Evolutionary conservation across 2,888 invertebrate genomes (phyloP).

Genomic region (Drosophila antonietae): DNA sequence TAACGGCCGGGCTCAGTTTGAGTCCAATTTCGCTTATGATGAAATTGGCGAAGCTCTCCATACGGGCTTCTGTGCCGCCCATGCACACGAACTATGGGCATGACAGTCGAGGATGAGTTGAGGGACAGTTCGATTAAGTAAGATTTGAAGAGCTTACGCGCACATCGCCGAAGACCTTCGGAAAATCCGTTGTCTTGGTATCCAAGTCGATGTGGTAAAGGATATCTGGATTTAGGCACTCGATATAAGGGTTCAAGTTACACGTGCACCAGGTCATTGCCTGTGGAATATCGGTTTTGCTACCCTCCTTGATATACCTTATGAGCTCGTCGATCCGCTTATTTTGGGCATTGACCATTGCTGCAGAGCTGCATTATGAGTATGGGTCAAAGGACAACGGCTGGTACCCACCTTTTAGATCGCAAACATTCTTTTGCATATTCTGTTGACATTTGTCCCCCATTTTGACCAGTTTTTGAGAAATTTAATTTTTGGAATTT

Average conservation of each 20-base stretch:
- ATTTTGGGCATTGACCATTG: constrained; percentile 52
- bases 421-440: constrained; percentile 26
- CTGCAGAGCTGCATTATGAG: constrained; percentile 17
- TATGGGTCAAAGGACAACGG: background rate
- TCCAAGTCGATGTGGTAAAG: constrained; percentile 94
- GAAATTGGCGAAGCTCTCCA: constrained; percentile 95
- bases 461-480: constrained; percentile 10
- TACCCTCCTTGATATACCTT: constrained; percentile 38
- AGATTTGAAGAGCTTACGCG: constrained; percentile 88
- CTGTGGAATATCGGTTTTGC: constrained; percentile 8
- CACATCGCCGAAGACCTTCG: constrained; percentile 96
- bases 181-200: constrained; percentile 93
- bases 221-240: constrained; percentile 94
- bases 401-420: constrained; percentile 43
- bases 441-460: background rate
- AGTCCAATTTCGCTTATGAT: constrained; percentile 95
- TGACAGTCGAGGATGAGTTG: background rate
- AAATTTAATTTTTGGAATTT: constrained; percentile 2
- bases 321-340: constrained; percentile 50
- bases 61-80: constrained; percentile 96
- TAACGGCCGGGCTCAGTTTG: constrained; percentile 93
- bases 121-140: background rate
- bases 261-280: constrained; percentile 12
- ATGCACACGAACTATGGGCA: constrained; percentile 93
- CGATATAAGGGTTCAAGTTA: constrained; percentile 89